Percentiles rank a stretch among this genome's conserved stretches.
Conservation (phyloP, 2,113 vertebrate genomes). For the Cheirogaleus medius region DNA sequence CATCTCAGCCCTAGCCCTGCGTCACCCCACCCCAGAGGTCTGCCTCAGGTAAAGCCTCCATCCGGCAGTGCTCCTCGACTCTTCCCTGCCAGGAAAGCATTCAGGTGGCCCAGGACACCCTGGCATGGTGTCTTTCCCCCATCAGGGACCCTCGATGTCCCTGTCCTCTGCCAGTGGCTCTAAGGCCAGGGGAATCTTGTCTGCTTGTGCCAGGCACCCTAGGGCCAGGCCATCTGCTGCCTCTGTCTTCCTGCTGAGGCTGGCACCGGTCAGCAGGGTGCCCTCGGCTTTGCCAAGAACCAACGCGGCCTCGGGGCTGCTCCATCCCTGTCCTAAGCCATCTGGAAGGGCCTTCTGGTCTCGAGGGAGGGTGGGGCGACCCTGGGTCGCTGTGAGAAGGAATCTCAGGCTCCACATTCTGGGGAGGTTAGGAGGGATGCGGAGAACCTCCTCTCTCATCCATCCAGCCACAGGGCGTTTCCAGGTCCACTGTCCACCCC, state of each 20-base stretch:
- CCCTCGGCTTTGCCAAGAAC: constrained; percentile 63
- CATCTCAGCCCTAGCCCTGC: too few relatives aligned
- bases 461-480: not conserved
- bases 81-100: not conserved
- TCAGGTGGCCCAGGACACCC: not conserved
- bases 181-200: constrained; percentile 54
- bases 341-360: constrained; percentile 67
- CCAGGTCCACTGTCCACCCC: not conserved
- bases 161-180: constrained; percentile 34
- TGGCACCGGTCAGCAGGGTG: constrained; percentile 72
- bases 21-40: not conserved
- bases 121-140: not conserved
- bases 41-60: not conserved
- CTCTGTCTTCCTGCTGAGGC: constrained; percentile 67
- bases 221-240: constrained; percentile 74
- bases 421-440: not conserved
- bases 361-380: constrained; percentile 2
- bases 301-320: not conserved
- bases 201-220: constrained; percentile 72
- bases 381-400: not conserved
- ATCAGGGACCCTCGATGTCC: not conserved
- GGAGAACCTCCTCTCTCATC: not conserved
- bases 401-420: not conserved
- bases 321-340: constrained; percentile 38
- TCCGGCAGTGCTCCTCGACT: not conserved